Evolutionary conservation across 2,797 vertebrate genomes (phyloP).

Genomic region (Glyptemys insculpta): DNA sequence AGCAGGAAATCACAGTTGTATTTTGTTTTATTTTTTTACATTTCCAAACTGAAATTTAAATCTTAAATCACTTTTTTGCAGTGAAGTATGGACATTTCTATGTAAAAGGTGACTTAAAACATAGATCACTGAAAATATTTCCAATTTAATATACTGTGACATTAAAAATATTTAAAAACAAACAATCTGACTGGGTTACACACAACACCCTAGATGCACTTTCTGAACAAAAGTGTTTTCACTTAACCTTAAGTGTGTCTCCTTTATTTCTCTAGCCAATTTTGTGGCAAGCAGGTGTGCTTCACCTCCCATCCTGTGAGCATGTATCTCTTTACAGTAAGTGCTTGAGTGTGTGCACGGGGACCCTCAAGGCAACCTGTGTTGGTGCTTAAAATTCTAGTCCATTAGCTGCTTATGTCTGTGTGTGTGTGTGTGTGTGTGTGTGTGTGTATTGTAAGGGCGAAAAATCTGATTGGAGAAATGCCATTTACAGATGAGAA

Average conservation of each 20-base stretch:
- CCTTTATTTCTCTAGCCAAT: background rate
- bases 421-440: constrained; percentile 26
- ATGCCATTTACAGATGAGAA: constrained; percentile 69
- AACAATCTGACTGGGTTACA: background rate
- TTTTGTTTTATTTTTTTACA: background rate
- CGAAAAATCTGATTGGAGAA: constrained; percentile 45
- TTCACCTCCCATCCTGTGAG: background rate
- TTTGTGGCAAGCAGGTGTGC: background rate
- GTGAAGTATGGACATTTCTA: background rate
- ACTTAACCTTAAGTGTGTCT: background rate
- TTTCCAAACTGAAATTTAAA: background rate
- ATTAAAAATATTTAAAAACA: background rate
- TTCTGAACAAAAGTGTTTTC: background rate
- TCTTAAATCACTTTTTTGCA: background rate
- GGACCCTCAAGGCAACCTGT: background rate
- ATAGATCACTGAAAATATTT: background rate
- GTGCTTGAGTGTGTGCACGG: background rate
- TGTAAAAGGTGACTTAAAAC: background rate
- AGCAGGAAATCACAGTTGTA: background rate
- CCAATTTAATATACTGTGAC: background rate
- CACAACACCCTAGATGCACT: background rate
- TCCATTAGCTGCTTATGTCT: constrained; percentile 1
- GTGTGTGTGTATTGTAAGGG: background rate
- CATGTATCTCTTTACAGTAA: fast-evolving
- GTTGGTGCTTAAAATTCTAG: background rate